These are phyloP conservation scores for Ypsolopha sequella DNA, from an alignment of 2,888 invertebrate genomes.

Conservation along the genomic window DNA sequence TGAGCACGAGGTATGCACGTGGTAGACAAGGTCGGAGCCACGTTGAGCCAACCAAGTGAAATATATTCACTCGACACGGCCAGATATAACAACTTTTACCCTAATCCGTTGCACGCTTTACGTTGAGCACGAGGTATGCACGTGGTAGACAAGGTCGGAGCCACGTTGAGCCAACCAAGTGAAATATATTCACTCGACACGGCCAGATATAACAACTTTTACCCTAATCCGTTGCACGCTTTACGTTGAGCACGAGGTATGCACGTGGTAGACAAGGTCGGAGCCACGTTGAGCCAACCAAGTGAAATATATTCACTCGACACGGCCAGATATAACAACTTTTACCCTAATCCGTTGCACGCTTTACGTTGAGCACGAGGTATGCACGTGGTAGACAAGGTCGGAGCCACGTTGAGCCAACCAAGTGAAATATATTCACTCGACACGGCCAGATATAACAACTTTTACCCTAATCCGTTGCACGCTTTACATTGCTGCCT, in stretches of 20 bases:
- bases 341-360: background rate
- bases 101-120: background rate
- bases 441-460: background rate
- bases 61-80: background rate
- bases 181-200: background rate
- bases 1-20: constrained; percentile 7
- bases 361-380: background rate
- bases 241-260: constrained; percentile 2
- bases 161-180: constrained; percentile 2
- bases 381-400: constrained; percentile 9
- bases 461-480: background rate
- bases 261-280: constrained; percentile 10
- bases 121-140: constrained; percentile 5
- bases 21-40: constrained; percentile 9
- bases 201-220: background rate
- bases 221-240: background rate
- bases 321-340: background rate
- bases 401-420: constrained; percentile 4
- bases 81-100: background rate
- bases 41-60: constrained; percentile 2
- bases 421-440: background rate
- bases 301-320: background rate
- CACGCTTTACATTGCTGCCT: background rate
- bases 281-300: constrained; percentile 1
- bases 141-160: constrained; percentile 10